These are phyloP conservation scores for Astyanax mexicanus DNA, from an alignment of 2,797 vertebrate species.

Conservation along the genomic window DNA sequence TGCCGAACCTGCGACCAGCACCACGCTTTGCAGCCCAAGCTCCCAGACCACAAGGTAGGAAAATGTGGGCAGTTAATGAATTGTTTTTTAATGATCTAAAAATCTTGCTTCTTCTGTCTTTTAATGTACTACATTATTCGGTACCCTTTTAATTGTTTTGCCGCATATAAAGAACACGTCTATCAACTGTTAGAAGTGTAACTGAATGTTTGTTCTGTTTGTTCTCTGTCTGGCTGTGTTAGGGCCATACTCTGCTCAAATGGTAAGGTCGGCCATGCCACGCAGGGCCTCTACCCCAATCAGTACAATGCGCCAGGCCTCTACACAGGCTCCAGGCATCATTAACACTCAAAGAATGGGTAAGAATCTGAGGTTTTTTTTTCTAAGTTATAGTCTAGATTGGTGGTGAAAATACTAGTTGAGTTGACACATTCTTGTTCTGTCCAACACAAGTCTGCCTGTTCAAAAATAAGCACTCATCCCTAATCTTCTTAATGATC, in stretches of 20 bases:
- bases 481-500: too few species aligned
- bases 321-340: slow-evolving; percentile 86
- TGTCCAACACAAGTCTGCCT: too few species aligned
- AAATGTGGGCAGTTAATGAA: not conserved
- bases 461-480: not conserved
- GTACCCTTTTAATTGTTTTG: too few species aligned
- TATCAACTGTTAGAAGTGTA: not conserved
- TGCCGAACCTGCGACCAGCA: slow-evolving; percentile 81
- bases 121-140: too few species aligned
- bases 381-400: too few species aligned
- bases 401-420: too few species aligned
- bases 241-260: slow-evolving; percentile 75
- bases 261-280: slow-evolving; percentile 71
- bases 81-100: too few species aligned
- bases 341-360: slow-evolving; percentile 86
- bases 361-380: slow-evolving; percentile 72
- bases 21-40: slow-evolving; percentile 87
- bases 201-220: not conserved
- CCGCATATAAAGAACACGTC: too few species aligned
- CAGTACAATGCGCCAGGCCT: slow-evolving; percentile 88
- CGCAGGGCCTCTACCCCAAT: slow-evolving; percentile 80
- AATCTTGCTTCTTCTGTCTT: too few species aligned
- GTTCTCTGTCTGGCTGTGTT: slow-evolving; percentile 53
- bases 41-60: slow-evolving; percentile 84
- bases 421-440: not conserved